Conservation (phyloP, 2,113 vertebrate genomes). For the Rutilus rutilus region DNA sequence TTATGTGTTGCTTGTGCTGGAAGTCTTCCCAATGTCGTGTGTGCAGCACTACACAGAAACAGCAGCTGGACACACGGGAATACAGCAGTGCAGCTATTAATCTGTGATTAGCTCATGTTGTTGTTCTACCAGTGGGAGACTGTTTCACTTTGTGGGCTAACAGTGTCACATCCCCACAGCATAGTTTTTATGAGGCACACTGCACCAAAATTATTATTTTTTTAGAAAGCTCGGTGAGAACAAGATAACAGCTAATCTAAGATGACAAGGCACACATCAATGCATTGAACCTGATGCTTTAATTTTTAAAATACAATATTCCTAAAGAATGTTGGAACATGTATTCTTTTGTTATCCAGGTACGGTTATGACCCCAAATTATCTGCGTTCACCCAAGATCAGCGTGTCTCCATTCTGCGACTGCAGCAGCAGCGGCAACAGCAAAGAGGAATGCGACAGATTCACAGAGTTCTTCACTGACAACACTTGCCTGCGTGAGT, state of each 20-base stretch:
- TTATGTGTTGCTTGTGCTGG: not conserved
- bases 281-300: not conserved
- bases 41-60: constrained; percentile 10
- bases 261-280: not conserved
- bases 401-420: constrained; percentile 94
- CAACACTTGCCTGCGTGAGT: constrained; percentile 94
- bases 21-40: not conserved
- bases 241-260: not conserved
- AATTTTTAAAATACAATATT: not conserved
- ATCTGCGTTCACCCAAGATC: constrained; percentile 86
- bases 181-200: not conserved
- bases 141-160: constrained; percentile 19
- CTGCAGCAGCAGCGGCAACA: constrained; percentile 93
- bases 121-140: constrained; percentile 35
- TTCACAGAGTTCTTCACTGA: constrained; percentile 91
- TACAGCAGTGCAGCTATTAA: constrained; percentile 46
- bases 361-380: constrained; percentile 97
- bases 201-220: not conserved
- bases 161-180: not conserved
- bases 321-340: not conserved
- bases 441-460: constrained; percentile 85
- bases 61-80: constrained; percentile 24
- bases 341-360: constrained; percentile 71
- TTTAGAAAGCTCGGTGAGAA: not conserved
- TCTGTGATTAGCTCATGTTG: constrained; percentile 40